Evolutionary conservation across 1,140 invertebrate genomes (phyloP).

Genomic region (Oryctes rhinoceros): DNA sequence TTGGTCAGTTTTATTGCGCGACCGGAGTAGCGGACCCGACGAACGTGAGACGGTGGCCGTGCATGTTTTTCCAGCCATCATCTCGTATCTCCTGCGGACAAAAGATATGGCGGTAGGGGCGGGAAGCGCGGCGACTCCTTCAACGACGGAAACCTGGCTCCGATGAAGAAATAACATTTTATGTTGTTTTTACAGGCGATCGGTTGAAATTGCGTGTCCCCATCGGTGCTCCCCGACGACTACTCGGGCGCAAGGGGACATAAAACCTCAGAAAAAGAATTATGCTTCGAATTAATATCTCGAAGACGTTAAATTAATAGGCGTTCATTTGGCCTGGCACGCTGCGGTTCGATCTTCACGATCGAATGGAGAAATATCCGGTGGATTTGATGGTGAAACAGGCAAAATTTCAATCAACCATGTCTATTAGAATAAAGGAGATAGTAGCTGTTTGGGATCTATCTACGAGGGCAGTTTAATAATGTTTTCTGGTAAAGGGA

Average conservation of each 20-base stretch:
- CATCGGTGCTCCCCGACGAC: neutral
- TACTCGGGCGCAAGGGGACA: neutral
- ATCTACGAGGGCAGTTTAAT: neutral
- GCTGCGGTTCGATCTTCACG: neutral
- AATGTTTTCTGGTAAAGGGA: neutral
- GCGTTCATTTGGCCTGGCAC: neutral
- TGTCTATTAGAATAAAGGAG: neutral
- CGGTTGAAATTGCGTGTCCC: slow-evolving; percentile 48
- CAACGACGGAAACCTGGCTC: slow-evolving; percentile 54
- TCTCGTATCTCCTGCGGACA: slow-evolving; percentile 46
- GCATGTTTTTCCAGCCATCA: slow-evolving; percentile 54
- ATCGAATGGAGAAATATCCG: neutral
- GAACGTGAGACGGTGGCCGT: slow-evolving; percentile 53
- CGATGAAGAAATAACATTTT: slow-evolving; percentile 59
- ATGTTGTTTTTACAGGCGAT: slow-evolving; percentile 57
- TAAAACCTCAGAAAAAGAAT: slow-evolving; percentile 37
- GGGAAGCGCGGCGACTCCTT: slow-evolving; percentile 22
- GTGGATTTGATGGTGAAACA: neutral
- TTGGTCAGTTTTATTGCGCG: slow-evolving; percentile 58
- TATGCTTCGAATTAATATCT: slow-evolving; percentile 41
- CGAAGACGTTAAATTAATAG: slow-evolving; percentile 27
- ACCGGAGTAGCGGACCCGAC: slow-evolving; percentile 48
- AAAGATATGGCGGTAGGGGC: slow-evolving; percentile 31
- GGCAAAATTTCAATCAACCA: neutral
- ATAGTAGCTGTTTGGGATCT: neutral